Base-by-base conservation (phyloP, 2,888 invertebrate genomes). In the Hololepta plana region DNA sequence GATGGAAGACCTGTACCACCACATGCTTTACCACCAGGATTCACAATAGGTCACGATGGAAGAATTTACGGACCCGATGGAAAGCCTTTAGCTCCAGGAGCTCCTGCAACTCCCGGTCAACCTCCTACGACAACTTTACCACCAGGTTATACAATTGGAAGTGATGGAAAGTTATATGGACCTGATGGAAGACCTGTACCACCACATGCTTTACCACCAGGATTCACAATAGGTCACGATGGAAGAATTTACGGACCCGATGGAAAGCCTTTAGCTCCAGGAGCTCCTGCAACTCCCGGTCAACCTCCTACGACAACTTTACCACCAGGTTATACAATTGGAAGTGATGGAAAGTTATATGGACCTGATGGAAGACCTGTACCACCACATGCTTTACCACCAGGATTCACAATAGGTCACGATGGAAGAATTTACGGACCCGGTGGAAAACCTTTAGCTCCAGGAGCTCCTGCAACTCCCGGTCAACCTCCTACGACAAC, bases 191-290 rank as follows among this genome's bases (percentile, higher is more conserved):
- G 6, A 12, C 24, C 26, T 20, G 15, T 26, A 4, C 27, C 23
- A 14, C 33, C 30, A 13, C 12, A 21, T 20, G 31, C 28, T n/a
- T 15, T 13, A 6, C 32, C 30, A 12, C 22, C 19, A 14, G 24
- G 26, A 12, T 17, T 17, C 6, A 17, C 17, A 17, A 17, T 6
- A n/a, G 7, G 7, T n/a, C 7, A 17, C 17, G n/a, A 17, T 7
- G n/a, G 7, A 7, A n/a, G n/a, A 7, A 7, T 17, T 17, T 17
- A 17, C 17, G n/a, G n/a, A 17, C 17, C 17, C n/a, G 17, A n/a
- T n/a, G n/a, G n/a, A n/a, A n/a, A n/a, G n/a, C n/a, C n/a, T n/a
- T n/a, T n/a, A n/a, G n/a, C n/a, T n/a, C n/a, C n/a, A n/a, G n/a
- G n/a, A n/a, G n/a, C n/a, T n/a, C n/a, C n/a, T n/a, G n/a, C n/a